Conservation (phyloP, 2,113 vertebrate genomes). For the Nycticorax nycticorax region DNA sequence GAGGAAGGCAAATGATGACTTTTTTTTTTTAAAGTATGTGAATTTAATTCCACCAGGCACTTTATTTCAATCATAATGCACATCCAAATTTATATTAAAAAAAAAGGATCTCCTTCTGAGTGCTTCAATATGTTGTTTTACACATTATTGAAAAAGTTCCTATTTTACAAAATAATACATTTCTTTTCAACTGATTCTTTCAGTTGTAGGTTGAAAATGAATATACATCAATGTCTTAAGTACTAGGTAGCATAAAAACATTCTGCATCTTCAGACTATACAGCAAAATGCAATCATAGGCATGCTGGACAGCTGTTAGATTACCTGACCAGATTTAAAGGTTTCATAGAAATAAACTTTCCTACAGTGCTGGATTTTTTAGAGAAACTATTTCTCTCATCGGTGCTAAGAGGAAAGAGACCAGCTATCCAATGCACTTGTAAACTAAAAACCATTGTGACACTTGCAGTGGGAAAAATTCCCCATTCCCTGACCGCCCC, state of each 20-base stretch:
- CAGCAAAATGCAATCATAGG: background rate
- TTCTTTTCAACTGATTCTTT: background rate
- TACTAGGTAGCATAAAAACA: background rate
- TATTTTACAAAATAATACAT: background rate
- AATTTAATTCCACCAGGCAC: constrained; percentile 33
- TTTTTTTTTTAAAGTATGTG: background rate
- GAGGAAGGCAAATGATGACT: constrained; percentile 9
- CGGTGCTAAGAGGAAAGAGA: background rate
- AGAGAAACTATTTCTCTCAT: background rate
- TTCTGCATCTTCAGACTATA: background rate
- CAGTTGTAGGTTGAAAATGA: background rate
- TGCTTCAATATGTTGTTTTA: background rate
- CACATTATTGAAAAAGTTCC: background rate
- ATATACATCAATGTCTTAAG: background rate
- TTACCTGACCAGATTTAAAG: background rate
- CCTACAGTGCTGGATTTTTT: background rate
- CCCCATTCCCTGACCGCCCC: background rate
- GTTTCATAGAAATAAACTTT: background rate
- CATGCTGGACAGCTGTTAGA: background rate
- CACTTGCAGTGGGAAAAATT: background rate
- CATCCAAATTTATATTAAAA: background rate
- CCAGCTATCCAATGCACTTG: background rate
- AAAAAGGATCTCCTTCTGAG: background rate
- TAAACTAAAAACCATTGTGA: background rate
- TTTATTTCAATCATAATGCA: constrained; percentile 14